phyloP scores from a whole-genome alignment of 2,888 invertebrate genomes.

The Chorisops tibialis region DNA sequence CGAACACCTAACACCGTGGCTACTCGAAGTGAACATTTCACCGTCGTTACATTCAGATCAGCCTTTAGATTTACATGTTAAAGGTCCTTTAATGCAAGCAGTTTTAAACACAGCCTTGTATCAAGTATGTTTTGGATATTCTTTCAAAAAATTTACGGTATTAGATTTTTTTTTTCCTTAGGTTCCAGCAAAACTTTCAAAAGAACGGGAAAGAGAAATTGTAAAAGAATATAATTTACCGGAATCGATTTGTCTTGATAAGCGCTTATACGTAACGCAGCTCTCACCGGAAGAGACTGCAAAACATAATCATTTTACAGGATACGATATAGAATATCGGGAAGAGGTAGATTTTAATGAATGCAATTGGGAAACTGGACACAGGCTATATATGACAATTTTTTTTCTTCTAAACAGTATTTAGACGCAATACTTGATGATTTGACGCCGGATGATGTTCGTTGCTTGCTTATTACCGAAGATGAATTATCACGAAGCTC shows the following conservation, averaged over 20 bases:
- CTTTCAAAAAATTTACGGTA: background rate
- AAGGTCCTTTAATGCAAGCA: conserved; percentile 86
- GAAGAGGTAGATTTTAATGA: conserved; percentile 45
- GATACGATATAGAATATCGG: conserved; percentile 46
- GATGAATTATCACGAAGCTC: conserved; percentile 74
- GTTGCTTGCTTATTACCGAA: conserved; percentile 79
- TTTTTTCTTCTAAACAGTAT: conserved; percentile 55
- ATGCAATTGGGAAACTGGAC: too few relatives aligned
- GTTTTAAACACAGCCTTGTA: conserved; percentile 92
- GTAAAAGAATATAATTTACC: conserved; percentile 47
- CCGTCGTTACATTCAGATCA: conserved; percentile 86
- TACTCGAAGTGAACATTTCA: conserved; percentile 91
- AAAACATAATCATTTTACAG: conserved; percentile 53
- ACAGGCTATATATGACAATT: too few relatives aligned
- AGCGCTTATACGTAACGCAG: conserved; percentile 65
- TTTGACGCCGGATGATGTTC: conserved; percentile 85
- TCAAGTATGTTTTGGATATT: conserved; percentile 61
- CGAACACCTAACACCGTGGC: conserved; percentile 88
- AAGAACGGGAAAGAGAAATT: conserved; percentile 48
- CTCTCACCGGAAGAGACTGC: conserved; percentile 67
- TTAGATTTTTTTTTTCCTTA: conserved; percentile 27
- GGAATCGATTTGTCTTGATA: conserved; percentile 63
- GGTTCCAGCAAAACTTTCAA: conserved; percentile 50
- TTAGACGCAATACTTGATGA: conserved; percentile 75
- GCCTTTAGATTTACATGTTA: conserved; percentile 86